phyloP scores from a whole-genome alignment of 2,797 vertebrate species.

The Labroides dimidiatus region DNA sequence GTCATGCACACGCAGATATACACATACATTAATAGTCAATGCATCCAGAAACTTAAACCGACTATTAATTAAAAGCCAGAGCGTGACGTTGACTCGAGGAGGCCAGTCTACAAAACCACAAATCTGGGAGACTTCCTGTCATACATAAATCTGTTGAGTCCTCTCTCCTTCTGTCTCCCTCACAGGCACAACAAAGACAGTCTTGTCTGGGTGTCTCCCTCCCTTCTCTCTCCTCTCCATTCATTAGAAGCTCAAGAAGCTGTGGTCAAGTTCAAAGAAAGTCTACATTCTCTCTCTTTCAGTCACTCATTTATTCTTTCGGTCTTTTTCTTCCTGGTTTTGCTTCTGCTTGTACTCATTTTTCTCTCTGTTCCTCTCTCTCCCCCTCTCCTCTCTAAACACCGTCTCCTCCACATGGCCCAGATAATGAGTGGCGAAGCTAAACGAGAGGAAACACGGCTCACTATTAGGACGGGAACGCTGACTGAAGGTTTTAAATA shows the following conservation, averaged over 20 bases:
- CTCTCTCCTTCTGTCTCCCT: constrained; percentile 24
- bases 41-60: constrained; percentile 29
- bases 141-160: constrained; percentile 69
- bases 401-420: constrained; percentile 80
- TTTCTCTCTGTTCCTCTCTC: constrained; percentile 41
- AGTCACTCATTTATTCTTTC: constrained; percentile 66
- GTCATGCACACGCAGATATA: constrained; percentile 17
- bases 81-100: constrained; percentile 45
- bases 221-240: constrained; percentile 49
- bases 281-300: constrained; percentile 68
- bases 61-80: constrained; percentile 66
- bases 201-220: constrained; percentile 69
- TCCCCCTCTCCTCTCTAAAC: constrained; percentile 73
- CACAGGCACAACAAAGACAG: constrained; percentile 68
- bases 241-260: constrained; percentile 73
- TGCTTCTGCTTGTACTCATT: constrained; percentile 55
- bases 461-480: constrained; percentile 80
- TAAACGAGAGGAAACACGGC: constrained; percentile 84
- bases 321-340: constrained; percentile 54
- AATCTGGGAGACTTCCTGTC: constrained; percentile 72
- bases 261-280: constrained; percentile 75
- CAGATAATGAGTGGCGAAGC: constrained; percentile 80
- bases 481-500: constrained; percentile 85
- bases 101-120: constrained; percentile 55
- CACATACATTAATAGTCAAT: constrained; percentile 15